These are phyloP conservation scores for Melinaea menophilus DNA, from an alignment of 2,888 invertebrate genomes.

Conservation along the genomic window DNA sequence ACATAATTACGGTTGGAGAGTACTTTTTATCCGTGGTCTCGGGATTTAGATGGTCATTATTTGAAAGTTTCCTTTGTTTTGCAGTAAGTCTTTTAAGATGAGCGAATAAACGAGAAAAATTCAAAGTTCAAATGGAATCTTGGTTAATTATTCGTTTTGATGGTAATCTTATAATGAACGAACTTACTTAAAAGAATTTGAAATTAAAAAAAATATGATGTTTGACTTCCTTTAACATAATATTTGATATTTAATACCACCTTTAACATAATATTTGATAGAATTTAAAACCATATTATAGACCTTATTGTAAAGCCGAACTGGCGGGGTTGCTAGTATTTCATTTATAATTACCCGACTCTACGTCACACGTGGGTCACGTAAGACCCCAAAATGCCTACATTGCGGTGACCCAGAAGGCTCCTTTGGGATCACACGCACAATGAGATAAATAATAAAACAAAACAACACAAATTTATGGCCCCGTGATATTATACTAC, in stretches of 20 bases:
- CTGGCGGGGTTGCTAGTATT: constrained; percentile 13
- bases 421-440: constrained; percentile 39
- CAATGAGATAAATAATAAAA: constrained; percentile 44
- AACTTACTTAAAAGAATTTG: background rate
- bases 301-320: constrained; percentile 28
- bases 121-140: constrained; percentile 17
- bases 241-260: background rate
- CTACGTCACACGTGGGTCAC: constrained; percentile 38
- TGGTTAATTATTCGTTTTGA: constrained; percentile 15
- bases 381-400: constrained; percentile 44
- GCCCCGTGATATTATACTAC: constrained; percentile 17
- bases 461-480: constrained; percentile 30
- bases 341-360: constrained; percentile 52
- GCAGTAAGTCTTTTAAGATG: constrained; percentile 24
- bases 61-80: constrained; percentile 34
- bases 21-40: constrained; percentile 31
- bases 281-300: background rate
- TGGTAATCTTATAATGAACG: constrained; percentile 1
- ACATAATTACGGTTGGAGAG: constrained; percentile 51
- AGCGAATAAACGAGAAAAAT: constrained; percentile 22
- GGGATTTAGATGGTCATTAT: constrained; percentile 35
- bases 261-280: constrained; percentile 4
- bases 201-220: background rate
- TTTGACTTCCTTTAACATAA: constrained; percentile 4
- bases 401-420: constrained; percentile 40